Evolutionary conservation across 2,888 invertebrate species (phyloP).

Genomic region (Hypomecis punctinalis): DNA sequence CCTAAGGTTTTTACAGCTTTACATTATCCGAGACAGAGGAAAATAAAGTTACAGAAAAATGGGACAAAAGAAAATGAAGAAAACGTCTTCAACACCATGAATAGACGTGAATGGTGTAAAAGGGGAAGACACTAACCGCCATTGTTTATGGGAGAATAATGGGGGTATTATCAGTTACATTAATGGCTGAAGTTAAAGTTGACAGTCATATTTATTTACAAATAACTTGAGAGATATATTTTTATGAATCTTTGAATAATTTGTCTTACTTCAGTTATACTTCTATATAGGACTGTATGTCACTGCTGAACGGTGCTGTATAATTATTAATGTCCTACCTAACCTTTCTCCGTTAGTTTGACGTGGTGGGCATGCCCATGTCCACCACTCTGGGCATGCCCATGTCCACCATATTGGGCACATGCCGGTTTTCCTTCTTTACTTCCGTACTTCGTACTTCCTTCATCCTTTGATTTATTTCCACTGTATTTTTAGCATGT

Average conservation of each 20-base stretch:
- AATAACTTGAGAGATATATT: not conserved
- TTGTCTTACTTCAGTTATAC: not conserved
- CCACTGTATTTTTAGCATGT: too few species aligned
- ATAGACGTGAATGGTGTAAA: conserved; percentile 20
- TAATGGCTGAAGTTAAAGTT: conserved; percentile 9
- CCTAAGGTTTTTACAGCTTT: too few species aligned
- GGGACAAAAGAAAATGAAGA: conserved; percentile 13
- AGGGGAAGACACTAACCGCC: conserved; percentile 14
- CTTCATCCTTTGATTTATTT: too few species aligned
- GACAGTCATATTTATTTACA: conserved; percentile 3
- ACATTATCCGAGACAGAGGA: not conserved
- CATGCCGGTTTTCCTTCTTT: too few species aligned
- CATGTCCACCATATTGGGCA: too few species aligned
- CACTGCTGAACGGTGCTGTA: too few species aligned
- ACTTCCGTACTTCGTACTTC: too few species aligned
- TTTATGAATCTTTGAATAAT: not conserved
- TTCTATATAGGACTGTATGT: too few species aligned
- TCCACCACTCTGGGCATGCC: too few species aligned
- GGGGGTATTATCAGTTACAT: conserved; percentile 19
- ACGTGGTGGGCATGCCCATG: too few species aligned
- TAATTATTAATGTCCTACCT: too few species aligned
- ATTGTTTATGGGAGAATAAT: conserved; percentile 20
- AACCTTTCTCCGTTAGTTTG: too few species aligned
- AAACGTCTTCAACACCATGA: conserved; percentile 6
- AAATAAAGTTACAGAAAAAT: conserved; percentile 13